Percentiles rank a stretch among this genome's conserved stretches.
Conservation (phyloP, 2,797 vertebrate species). For the Chaenodraco wilsoni region DNA sequence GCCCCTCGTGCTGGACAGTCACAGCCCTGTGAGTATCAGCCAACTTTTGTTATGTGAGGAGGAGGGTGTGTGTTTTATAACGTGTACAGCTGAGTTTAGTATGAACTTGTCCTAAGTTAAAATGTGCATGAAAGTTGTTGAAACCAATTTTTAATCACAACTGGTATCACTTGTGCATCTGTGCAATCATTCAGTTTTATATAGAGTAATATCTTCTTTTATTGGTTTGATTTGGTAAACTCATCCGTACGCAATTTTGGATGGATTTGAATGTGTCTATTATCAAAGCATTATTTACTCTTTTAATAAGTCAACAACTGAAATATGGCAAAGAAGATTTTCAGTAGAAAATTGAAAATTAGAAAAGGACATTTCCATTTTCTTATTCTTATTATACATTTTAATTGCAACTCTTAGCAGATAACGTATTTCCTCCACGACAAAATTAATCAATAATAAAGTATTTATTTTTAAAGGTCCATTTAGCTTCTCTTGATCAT, state of each 20-base stretch:
- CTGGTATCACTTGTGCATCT: neutral
- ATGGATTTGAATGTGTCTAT: neutral
- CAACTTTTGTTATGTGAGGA: slow-evolving; percentile 15
- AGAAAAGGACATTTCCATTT: too few relatives aligned
- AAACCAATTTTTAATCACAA: neutral
- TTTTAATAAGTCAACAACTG: neutral
- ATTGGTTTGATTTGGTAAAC: neutral
- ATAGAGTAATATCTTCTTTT: neutral
- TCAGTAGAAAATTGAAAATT: neutral
- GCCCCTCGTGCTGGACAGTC: slow-evolving; percentile 77
- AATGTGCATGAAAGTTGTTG: neutral
- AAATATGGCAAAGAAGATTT: neutral
- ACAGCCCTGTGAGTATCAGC: slow-evolving; percentile 78
- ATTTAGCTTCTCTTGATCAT: neutral
- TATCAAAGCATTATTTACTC: neutral
- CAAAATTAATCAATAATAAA: neutral
- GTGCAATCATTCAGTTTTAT: neutral
- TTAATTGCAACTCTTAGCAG: neutral
- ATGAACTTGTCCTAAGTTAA: neutral
- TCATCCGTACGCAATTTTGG: neutral
- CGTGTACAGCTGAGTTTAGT: neutral
- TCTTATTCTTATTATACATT: too few relatives aligned
- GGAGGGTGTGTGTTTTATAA: neutral
- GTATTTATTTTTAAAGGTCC: neutral
- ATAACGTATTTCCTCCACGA: neutral